Evolutionary conservation across 2,888 invertebrate species (phyloP).

Genomic region (Andricus curvator): DNA sequence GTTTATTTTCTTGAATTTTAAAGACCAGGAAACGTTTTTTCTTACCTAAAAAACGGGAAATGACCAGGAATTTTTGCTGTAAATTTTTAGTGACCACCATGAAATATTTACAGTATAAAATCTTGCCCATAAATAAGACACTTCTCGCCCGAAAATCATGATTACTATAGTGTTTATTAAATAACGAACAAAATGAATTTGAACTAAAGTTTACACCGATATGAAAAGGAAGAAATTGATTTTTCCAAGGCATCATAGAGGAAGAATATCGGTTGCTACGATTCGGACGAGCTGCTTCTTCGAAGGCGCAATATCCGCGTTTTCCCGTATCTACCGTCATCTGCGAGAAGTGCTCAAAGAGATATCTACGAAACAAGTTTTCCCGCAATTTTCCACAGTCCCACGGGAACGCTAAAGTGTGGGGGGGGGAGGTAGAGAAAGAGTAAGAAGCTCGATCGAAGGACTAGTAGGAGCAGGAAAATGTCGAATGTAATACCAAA

Average conservation of each 20-base stretch:
- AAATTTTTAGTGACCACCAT: too few relatives aligned
- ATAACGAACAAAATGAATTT: neutral
- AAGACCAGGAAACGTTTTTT: too few relatives aligned
- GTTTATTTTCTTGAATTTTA: too few relatives aligned
- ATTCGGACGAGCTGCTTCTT: slow-evolving; percentile 11
- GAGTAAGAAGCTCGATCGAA: slow-evolving; percentile 41
- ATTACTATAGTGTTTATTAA: too few relatives aligned
- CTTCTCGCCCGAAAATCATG: too few relatives aligned
- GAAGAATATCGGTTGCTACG: neutral
- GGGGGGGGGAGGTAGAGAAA: slow-evolving; percentile 36
- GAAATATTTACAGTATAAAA: too few relatives aligned
- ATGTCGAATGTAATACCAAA: slow-evolving; percentile 43
- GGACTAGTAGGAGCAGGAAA: slow-evolving; percentile 48
- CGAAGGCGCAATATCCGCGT: slow-evolving; percentile 67
- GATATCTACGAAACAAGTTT: slow-evolving; percentile 74
- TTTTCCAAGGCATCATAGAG: neutral
- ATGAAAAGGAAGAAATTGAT: neutral
- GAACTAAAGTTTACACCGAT: neutral
- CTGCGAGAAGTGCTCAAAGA: slow-evolving; percentile 73
- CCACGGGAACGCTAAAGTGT: slow-evolving; percentile 46
- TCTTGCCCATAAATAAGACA: too few relatives aligned
- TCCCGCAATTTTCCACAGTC: slow-evolving; percentile 71
- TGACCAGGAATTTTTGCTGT: too few relatives aligned
- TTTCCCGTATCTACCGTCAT: slow-evolving; percentile 66
- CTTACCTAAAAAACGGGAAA: too few relatives aligned